phyloP scores from a whole-genome alignment of 2,797 vertebrate genomes.

The Aeoliscus strigatus region DNA sequence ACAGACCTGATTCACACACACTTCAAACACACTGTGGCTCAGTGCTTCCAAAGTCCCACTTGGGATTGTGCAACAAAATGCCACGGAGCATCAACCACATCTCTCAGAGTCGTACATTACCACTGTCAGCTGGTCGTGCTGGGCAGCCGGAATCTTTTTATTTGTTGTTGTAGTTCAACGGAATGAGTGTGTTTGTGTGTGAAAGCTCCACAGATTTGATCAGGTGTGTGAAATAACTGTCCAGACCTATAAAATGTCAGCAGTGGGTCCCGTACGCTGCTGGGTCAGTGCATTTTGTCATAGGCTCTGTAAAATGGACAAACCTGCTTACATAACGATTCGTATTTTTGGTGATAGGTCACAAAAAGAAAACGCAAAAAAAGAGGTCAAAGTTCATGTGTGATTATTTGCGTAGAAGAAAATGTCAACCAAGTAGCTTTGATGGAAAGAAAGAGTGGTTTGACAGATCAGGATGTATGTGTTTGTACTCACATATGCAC shows the following conservation, averaged over 20 bases:
- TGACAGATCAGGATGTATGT: conserved; percentile 7
- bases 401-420: conserved; percentile 5
- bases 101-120: conserved; percentile 1
- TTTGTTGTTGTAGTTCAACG: conserved; percentile 45
- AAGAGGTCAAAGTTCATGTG: background rate
- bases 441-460: conserved; percentile 1
- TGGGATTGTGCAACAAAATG: conserved; percentile 16
- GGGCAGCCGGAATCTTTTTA: conserved; percentile 25
- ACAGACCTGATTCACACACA: conserved; percentile 41
- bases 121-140: conserved; percentile 31
- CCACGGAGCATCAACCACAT: conserved; percentile 10
- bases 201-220: conserved; percentile 14
- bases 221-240: conserved; percentile 15
- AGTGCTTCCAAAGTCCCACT: conserved; percentile 13
- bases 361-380: conserved; percentile 6
- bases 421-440: background rate
- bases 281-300: conserved; percentile 15
- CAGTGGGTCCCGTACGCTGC: conserved; percentile 13
- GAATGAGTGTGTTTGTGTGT: background rate
- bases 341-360: conserved; percentile 1
- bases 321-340: conserved; percentile 1
- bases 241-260: conserved; percentile 27
- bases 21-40: conserved; percentile 28
- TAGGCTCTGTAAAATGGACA: conserved; percentile 13
- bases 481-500: background rate